Conservation (phyloP, 2,888 invertebrate genomes). For the Ophion ventricosus region DNA sequence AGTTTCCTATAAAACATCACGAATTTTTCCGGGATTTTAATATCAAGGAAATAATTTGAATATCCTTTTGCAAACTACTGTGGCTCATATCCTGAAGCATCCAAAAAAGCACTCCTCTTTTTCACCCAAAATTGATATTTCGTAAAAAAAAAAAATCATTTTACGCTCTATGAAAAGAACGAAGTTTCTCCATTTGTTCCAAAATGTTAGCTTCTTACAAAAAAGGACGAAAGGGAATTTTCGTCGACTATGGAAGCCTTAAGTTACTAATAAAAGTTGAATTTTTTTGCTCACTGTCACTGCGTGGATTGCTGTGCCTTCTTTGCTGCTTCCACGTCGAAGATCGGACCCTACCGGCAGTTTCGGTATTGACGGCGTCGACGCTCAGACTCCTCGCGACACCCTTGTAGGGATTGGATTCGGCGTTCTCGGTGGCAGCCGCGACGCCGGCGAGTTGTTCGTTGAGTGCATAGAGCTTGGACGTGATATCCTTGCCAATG, state of each 20-base stretch:
- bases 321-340: slow-evolving; percentile 85
- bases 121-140: too few species aligned
- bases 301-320: slow-evolving; percentile 82
- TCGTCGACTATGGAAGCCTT: too few species aligned
- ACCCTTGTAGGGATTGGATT: slow-evolving; percentile 84
- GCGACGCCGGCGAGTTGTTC: slow-evolving; percentile 87
- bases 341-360: slow-evolving; percentile 90
- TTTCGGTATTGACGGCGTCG: slow-evolving; percentile 91
- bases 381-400: slow-evolving; percentile 90
- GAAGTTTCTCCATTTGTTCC: too few species aligned
- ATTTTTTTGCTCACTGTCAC: slow-evolving; percentile 80
- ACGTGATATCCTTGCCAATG: slow-evolving; percentile 94
- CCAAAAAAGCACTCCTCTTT: too few species aligned
- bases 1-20: too few species aligned
- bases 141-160: too few species aligned
- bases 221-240: not conserved
- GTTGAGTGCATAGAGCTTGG: slow-evolving; percentile 92
- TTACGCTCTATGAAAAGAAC: too few species aligned
- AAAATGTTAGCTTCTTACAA: not conserved
- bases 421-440: slow-evolving; percentile 78
- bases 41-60: too few species aligned
- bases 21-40: too few species aligned
- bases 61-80: too few species aligned
- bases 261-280: not conserved
- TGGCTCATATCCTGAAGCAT: too few species aligned